Conservation (phyloP, 92 coral and sea anemone species). For the Epizoanthus ramosus region DNA sequence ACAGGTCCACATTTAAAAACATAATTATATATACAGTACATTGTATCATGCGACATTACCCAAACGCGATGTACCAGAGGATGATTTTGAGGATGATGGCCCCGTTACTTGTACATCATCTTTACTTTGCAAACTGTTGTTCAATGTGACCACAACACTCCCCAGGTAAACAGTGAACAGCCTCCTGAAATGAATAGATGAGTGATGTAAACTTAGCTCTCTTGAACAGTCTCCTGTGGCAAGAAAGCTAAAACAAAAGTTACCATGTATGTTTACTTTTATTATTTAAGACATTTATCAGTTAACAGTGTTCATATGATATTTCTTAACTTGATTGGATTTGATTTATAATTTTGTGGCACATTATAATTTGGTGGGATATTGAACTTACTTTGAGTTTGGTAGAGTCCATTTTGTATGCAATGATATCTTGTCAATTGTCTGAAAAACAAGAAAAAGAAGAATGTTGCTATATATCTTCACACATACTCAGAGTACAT, state of each 20-base stretch:
- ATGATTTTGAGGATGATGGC: neutral
- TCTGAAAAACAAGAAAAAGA: slow-evolving; percentile 41
- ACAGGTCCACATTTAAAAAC: no score
- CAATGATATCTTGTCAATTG: slow-evolving; percentile 78
- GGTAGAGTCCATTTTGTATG: slow-evolving; percentile 83
- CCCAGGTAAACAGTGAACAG: slow-evolving; percentile 50
- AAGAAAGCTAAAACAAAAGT: no score
- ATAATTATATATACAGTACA: no score
- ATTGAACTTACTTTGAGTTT: slow-evolving; percentile 72
- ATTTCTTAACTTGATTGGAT: neutral
- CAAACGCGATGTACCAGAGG: neutral
- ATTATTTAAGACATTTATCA: no score
- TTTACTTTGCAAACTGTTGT: neutral
- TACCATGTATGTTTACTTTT: no score
- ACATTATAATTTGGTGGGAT: neutral
- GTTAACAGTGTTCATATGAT: neutral
- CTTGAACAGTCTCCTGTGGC: no score
- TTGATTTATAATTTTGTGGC: neutral
- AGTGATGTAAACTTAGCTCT: no score
- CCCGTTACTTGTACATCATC: neutral
- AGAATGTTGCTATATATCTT: neutral
- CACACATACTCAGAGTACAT: no score
- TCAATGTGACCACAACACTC: slow-evolving; percentile 45
- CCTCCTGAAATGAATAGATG: slow-evolving; percentile 15
- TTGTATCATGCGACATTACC: neutral